Percentiles rank a stretch among this genome's conserved stretches.
Evolutionary conservation across 1,140 invertebrate genomes (phyloP).

Genomic region (Trissolcus basalis): DNA sequence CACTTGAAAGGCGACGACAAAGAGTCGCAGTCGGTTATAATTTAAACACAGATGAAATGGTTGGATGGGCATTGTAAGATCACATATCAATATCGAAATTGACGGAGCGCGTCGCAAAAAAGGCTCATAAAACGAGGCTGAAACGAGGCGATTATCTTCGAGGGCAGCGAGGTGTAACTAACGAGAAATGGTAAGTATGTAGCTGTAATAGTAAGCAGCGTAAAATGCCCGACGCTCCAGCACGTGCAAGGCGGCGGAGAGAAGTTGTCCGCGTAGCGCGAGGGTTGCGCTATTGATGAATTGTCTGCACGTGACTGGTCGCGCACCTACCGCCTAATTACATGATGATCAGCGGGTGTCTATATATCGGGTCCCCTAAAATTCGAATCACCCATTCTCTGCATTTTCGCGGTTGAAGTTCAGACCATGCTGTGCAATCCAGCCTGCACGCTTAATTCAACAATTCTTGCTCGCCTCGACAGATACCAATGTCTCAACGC

Average conservation of each 20-base stretch:
- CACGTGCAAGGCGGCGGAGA: slow-evolving; percentile 70
- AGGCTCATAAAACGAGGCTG: slow-evolving; percentile 42
- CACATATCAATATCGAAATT: slow-evolving; percentile 44
- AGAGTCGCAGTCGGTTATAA: slow-evolving; percentile 11
- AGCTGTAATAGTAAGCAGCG: slow-evolving; percentile 64
- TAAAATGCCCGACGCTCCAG: slow-evolving; percentile 66
- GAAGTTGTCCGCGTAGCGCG: slow-evolving; percentile 57
- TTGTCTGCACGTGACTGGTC: slow-evolving; percentile 74
- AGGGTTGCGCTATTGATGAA: slow-evolving; percentile 73
- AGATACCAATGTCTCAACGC: slow-evolving; percentile 48
- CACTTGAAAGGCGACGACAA: slow-evolving; percentile 8
- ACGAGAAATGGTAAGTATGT: slow-evolving; percentile 66
- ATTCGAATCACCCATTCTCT: slow-evolving; percentile 70
- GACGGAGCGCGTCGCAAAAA: slow-evolving; percentile 22
- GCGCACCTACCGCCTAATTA: slow-evolving; percentile 74
- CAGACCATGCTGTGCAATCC: slow-evolving; percentile 57
- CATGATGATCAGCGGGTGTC: slow-evolving; percentile 74
- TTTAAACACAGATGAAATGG: slow-evolving; percentile 27
- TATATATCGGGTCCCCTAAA: slow-evolving; percentile 67
- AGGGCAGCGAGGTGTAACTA: slow-evolving; percentile 59
- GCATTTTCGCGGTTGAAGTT: slow-evolving; percentile 68
- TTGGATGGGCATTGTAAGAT: slow-evolving; percentile 16
- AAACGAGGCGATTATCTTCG: slow-evolving; percentile 37
- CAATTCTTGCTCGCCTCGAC: slow-evolving; percentile 55
- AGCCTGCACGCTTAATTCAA: slow-evolving; percentile 58